Percentiles rank a stretch among this genome's conserved stretches.
Conservation (phyloP, 2,113 vertebrate genomes). For the Myotis davidii region DNA sequence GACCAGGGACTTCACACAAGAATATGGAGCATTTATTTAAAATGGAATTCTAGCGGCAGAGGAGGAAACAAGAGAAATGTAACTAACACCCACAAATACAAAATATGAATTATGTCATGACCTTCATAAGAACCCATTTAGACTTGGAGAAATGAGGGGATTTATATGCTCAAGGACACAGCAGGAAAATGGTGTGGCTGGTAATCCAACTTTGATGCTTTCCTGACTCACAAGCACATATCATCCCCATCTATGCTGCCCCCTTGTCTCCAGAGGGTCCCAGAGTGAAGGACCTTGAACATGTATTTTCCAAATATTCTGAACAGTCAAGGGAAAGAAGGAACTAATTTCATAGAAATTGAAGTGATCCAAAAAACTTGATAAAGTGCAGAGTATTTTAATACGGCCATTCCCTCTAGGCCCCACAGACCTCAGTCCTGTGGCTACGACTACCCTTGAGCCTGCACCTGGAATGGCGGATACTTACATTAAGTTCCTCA, state of each 20-base stretch:
- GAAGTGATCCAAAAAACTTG: conserved; percentile 34
- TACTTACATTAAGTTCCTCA: neutral
- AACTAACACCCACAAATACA: neutral
- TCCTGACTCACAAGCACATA: neutral
- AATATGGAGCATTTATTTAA: neutral
- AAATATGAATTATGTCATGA: neutral
- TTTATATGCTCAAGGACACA: neutral
- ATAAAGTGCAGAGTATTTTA: neutral
- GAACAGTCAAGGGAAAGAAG: neutral
- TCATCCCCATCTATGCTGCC: neutral
- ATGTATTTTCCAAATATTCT: neutral
- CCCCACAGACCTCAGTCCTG: neutral
- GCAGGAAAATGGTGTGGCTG: neutral
- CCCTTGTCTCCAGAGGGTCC: neutral
- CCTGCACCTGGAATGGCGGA: neutral
- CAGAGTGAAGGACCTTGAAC: neutral
- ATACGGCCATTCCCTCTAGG: neutral
- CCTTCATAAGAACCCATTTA: neutral
- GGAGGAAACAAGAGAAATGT: neutral
- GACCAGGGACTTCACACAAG: neutral
- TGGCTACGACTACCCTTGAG: neutral
- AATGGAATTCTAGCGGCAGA: neutral
- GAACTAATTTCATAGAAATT: neutral
- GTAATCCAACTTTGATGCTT: neutral
- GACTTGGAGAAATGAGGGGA: neutral